Base-by-base conservation (phyloP, 2,888 invertebrate species). In the Euclidia mi region DNA sequence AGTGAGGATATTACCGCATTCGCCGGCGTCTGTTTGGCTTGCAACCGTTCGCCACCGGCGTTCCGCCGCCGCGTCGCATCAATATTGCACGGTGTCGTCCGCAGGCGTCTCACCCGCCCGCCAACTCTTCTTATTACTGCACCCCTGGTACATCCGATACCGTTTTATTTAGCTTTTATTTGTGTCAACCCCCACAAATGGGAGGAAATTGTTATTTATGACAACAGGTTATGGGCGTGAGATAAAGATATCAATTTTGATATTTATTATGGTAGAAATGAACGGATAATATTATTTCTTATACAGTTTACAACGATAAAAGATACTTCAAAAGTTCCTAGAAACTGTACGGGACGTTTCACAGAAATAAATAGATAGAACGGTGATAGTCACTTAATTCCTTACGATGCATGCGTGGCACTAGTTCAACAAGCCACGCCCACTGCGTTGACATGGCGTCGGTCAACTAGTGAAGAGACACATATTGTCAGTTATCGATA, bases 21-120 rank as follows among this genome's bases (percentile, higher is more conserved):
- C 43, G 60, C 56, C 37, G 32, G 37, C 47, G 45, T 41, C 45
- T 44, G 56, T 64, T 58, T 50, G 31, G 35, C 44, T 40, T 48
- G 64, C 53, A 52, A 43, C 48, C 43, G 47, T 40, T 29, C 32
- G 48, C 57, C 48, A 65, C 53, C 42, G 59, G 52, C 56, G 12
- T 58, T 56, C 57, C 51, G 56, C 55, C 32, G 35, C 53, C 37
- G 41, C 38, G 2, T 7, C 20, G 67, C 79, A 82, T 86, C 79
- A 81, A 84, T 82, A 81, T 83, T 83, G 82, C 79, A 84, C 60
- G 56, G 71, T 69, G 74, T 79, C 71, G 59, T 53, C 53, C 65
- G 58, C 76, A 69, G 68, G 55, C 65, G 49, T 56, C 40, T 46
- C 28, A n/a, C 10, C 9, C 64, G 56, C 53, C 71, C n/a, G n/a